phyloP scores from a whole-genome alignment of 2,113 vertebrate genomes.

The Alligator mississippiensis region DNA sequence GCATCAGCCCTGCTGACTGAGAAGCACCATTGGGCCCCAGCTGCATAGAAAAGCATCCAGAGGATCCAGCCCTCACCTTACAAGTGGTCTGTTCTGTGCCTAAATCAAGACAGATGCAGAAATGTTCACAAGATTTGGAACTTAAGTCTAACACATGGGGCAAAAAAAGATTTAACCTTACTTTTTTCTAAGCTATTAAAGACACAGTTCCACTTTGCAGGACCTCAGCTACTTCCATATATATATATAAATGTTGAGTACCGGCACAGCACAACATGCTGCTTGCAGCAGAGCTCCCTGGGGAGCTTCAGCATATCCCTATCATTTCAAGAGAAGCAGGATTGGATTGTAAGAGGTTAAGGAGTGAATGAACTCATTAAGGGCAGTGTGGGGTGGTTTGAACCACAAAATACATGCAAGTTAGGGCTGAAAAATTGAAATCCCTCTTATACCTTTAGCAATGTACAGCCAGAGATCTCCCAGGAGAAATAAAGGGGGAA shows the following conservation, averaged over 20 bases:
- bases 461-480: neutral
- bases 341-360: neutral
- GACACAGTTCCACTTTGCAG: neutral
- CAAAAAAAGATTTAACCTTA: rapidly evolving
- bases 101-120: neutral
- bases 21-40: neutral
- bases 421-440: neutral
- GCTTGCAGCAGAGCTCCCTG: rapidly evolving
- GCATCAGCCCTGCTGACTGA: neutral
- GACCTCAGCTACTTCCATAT: neutral
- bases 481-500: neutral
- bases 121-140: neutral
- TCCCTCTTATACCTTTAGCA: neutral
- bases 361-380: neutral
- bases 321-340: neutral
- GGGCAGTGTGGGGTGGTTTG: neutral
- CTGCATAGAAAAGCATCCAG: rapidly evolving
- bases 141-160: neutral
- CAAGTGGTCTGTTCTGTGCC: neutral
- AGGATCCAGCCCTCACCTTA: neutral
- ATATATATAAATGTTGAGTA: neutral
- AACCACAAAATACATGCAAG: neutral
- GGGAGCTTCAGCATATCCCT: neutral
- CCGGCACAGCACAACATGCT: neutral
- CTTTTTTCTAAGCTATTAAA: neutral